Conservation (phyloP, 2,113 vertebrate genomes). For the Bombycilla garrulus region DNA sequence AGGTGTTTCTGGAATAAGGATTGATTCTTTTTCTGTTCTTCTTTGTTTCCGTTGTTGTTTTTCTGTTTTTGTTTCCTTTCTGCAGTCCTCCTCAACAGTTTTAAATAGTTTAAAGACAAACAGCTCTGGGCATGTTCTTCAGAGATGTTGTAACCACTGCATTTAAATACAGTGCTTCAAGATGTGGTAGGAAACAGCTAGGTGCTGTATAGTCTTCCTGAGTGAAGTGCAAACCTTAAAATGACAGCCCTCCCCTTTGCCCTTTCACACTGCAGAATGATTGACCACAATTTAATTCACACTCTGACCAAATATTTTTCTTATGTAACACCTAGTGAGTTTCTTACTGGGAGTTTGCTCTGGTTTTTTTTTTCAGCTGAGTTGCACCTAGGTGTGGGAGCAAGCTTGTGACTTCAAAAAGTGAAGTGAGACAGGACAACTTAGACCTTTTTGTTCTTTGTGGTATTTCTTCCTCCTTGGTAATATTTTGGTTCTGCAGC, state of each 20-base stretch:
- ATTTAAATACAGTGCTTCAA: not conserved
- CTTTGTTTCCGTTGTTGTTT: not conserved
- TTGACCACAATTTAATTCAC: not conserved
- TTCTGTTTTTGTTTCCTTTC: not conserved
- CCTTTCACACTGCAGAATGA: not conserved
- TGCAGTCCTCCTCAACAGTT: not conserved
- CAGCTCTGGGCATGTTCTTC: not conserved
- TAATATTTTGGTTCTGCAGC: not conserved
- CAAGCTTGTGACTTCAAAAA: not conserved
- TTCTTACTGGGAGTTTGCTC: not conserved
- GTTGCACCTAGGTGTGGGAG: not conserved
- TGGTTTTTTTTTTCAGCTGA: not conserved
- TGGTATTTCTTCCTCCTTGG: not conserved
- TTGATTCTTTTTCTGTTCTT: not conserved
- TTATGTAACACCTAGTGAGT: not conserved
- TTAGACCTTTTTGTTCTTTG: not conserved
- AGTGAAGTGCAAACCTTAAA: not conserved
- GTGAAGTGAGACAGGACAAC: constrained; percentile 11
- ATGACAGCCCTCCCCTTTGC: not conserved
- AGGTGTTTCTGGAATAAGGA: not conserved
- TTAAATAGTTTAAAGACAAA: not conserved
- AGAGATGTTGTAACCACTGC: not conserved
- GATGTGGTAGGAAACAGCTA: not conserved
- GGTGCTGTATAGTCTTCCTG: not conserved
- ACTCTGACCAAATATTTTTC: not conserved